Conservation (phyloP, 2,113 vertebrate species). For the Clarias magur region DNA sequence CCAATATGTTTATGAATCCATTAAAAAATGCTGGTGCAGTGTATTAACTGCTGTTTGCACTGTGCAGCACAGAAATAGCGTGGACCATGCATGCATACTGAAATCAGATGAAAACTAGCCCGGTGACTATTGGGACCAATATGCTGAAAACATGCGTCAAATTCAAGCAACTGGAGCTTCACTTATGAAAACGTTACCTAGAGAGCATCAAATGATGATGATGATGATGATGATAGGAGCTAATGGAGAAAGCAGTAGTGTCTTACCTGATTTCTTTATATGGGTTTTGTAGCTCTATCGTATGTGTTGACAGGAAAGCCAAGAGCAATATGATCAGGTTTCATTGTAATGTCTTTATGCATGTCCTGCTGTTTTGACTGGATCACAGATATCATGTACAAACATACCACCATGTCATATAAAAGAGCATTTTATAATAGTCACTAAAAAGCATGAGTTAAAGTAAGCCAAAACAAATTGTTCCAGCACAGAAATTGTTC, state of each 20-base stretch:
- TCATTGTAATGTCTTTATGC: background rate
- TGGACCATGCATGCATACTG: background rate
- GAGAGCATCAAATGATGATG: background rate
- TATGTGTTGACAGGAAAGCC: slow-evolving; percentile 37
- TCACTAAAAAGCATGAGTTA: slow-evolving; percentile 3
- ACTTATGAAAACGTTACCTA: slow-evolving; percentile 23
- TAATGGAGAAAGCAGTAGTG: slow-evolving; percentile 28
- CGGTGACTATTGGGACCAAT: slow-evolving; percentile 48
- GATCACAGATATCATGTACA: slow-evolving; percentile 7
- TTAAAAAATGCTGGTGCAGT: background rate
- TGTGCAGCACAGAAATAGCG: background rate
- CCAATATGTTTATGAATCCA: background rate
- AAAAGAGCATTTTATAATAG: slow-evolving; percentile 14
- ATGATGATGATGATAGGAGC: background rate
- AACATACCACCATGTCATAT: slow-evolving; percentile 24
- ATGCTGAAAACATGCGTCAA: slow-evolving; percentile 27
- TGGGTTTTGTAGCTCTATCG: slow-evolving; percentile 9
- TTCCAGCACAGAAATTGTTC: background rate
- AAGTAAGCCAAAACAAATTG: background rate
- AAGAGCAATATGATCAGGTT: slow-evolving; percentile 28
- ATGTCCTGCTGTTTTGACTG: background rate
- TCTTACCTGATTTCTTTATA: background rate
- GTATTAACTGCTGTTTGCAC: background rate
- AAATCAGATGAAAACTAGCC: background rate
- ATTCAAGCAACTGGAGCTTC: slow-evolving; percentile 47